Conservation (phyloP, 1,140 invertebrate species). For the Pomacea maculata region DNA sequence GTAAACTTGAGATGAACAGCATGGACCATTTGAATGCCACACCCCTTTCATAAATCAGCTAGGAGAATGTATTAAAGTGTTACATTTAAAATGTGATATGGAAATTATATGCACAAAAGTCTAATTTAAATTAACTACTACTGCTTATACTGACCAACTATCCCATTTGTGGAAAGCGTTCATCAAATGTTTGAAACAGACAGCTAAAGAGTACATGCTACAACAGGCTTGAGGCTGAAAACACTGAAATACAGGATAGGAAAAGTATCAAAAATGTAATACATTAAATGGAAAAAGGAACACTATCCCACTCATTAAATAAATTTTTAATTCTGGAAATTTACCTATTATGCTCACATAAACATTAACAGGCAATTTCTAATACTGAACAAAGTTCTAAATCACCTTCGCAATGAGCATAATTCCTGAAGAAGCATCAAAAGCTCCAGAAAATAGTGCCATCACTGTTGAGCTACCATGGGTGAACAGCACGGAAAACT, state of each 20-base stretch:
- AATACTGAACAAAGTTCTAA: not conserved
- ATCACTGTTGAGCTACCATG: constrained; percentile 42
- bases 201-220: not conserved
- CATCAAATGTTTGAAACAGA: not conserved
- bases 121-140: no score
- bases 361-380: no score
- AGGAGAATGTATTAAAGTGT: constrained; percentile 14
- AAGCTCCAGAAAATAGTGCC: constrained; percentile 45
- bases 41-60: constrained; percentile 44
- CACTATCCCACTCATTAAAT: no score
- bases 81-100: not conserved
- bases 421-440: constrained; percentile 47
- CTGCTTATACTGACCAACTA: no score
- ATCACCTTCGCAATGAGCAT: constrained; percentile 48
- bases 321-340: no score
- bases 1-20: constrained; percentile 31
- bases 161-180: no score
- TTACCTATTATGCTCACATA: no score
- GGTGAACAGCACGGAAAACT: constrained; percentile 43
- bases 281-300: no score
- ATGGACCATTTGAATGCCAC: constrained; percentile 36
- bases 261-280: no score
- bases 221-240: no score
- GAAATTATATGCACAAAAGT: no score
- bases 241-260: no score